phyloP scores from a whole-genome alignment of 2,888 invertebrate species.

The Parochlus steinenii region DNA sequence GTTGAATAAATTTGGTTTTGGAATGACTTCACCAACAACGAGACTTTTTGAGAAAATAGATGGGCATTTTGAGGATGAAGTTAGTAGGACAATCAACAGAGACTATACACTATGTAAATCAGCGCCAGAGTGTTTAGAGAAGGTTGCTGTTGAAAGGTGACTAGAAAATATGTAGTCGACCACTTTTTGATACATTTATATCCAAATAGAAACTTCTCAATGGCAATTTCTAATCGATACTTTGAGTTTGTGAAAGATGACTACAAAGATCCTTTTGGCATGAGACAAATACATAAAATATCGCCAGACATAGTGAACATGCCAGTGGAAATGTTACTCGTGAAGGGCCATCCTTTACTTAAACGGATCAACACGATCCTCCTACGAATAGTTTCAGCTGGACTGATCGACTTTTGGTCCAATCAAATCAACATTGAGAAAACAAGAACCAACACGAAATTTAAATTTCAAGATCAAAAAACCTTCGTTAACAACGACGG shows the following conservation, averaged over 20 bases:
- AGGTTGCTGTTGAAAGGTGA: not conserved
- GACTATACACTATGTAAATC: slow-evolving; percentile 3
- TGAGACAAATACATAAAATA: not conserved
- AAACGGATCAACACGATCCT: no score
- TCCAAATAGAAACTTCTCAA: not conserved
- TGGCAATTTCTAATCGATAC: not conserved
- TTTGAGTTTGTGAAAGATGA: slow-evolving; percentile 2
- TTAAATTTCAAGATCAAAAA: no score
- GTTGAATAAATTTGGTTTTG: slow-evolving; percentile 1
- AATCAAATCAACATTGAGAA: no score
- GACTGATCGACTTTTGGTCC: no score
- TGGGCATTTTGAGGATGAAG: slow-evolving; percentile 2
- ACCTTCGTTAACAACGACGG: no score
- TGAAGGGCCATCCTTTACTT: no score
- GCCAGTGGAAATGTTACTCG: no score
- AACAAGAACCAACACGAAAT: no score
- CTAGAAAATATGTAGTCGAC: not conserved
- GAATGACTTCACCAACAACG: slow-evolving; percentile 8
- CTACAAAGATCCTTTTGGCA: not conserved
- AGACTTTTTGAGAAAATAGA: slow-evolving; percentile 3
- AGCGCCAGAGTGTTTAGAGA: not conserved
- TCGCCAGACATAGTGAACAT: not conserved
- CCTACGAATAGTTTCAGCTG: no score
- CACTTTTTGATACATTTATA: not conserved
- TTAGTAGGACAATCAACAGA: no score